These are phyloP conservation scores for Molorchus minor DNA, from an alignment of 2,888 invertebrate species.

Conservation along the genomic window DNA sequence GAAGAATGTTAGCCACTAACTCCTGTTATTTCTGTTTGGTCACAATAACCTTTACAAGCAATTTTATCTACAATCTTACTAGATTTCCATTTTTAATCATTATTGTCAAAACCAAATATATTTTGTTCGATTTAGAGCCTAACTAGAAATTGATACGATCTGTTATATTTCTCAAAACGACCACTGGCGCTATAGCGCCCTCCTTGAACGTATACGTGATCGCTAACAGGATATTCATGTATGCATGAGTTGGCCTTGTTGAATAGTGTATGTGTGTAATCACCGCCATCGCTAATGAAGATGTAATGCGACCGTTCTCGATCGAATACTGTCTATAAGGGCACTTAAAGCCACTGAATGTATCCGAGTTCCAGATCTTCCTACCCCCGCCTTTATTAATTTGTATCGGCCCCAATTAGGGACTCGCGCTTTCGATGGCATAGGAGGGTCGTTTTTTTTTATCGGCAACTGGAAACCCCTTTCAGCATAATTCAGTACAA, in stretches of 20 bases:
- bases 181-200: background rate
- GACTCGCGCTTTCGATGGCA: too few species aligned
- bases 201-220: constrained; percentile 11
- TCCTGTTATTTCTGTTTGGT: background rate
- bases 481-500: too few species aligned
- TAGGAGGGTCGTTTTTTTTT: too few species aligned
- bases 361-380: background rate
- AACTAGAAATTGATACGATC: too few species aligned
- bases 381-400: constrained; percentile 6
- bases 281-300: constrained; percentile 45
- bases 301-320: constrained; percentile 39
- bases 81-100: background rate
- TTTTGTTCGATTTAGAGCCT: background rate
- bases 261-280: constrained; percentile 41
- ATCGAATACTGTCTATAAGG: constrained; percentile 19
- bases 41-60: background rate
- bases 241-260: constrained; percentile 47
- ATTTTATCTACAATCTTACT: background rate
- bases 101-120: background rate
- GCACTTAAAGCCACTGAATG: background rate
- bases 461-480: too few species aligned
- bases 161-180: background rate
- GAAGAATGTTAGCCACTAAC: background rate
- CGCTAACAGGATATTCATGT: constrained; percentile 45
- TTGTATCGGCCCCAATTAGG: background rate